These are phyloP conservation scores for Mohoua ochrocephala DNA, from an alignment of 2,113 vertebrate genomes.

Conservation along the genomic window DNA sequence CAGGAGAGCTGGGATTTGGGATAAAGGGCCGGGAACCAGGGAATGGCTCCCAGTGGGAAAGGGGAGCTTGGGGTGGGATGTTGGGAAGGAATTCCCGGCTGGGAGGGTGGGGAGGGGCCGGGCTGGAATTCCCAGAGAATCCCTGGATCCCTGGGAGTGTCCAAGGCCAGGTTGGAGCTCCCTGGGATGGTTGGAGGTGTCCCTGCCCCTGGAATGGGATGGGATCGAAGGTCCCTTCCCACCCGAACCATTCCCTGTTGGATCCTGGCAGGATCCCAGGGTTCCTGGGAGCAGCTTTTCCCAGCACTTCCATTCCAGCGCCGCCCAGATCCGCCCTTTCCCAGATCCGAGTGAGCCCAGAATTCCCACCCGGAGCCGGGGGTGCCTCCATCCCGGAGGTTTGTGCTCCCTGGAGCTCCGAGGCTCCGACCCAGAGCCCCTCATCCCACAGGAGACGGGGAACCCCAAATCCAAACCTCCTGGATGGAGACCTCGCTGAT, in stretches of 20 bases:
- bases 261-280: background rate
- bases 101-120: no score
- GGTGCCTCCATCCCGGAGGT: background rate
- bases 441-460: background rate
- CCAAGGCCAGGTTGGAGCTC: background rate
- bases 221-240: background rate
- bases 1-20: no score
- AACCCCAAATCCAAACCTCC: background rate
- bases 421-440: background rate
- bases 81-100: background rate
- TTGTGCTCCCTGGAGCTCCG: background rate
- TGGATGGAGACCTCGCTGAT: no score
- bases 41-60: no score
- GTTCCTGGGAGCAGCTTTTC: background rate
- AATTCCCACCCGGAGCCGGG: background rate
- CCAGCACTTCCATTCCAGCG: background rate
- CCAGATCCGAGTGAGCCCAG: background rate
- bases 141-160: background rate
- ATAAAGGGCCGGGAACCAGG: no score
- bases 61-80: background rate
- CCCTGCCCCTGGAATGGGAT: background rate
- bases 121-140: background rate
- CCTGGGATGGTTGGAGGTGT: background rate
- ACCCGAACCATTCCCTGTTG: accelerated
- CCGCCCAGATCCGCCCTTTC: background rate